A percentile compares a stretch with the other conserved stretches of the same genome.
phyloP scores from a whole-genome alignment of 1,140 invertebrate species.

The Doryteuthis pealeii region DNA sequence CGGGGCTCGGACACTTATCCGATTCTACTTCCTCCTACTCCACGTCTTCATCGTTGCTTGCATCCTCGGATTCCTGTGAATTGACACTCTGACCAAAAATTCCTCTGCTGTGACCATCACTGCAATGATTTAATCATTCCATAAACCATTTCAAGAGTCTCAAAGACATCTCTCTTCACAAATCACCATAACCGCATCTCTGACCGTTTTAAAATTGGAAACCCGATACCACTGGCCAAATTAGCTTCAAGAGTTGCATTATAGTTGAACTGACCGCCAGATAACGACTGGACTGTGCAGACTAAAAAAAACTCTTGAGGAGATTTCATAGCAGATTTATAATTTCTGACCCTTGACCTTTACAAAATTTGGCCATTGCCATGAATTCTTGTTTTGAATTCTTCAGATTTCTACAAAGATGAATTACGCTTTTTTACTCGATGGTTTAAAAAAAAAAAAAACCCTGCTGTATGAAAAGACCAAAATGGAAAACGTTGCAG shows the following conservation, averaged over 20 bases:
- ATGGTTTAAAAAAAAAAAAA: no score
- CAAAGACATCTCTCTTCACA: not conserved
- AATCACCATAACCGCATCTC: not conserved
- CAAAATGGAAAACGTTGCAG: no score
- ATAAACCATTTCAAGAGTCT: not conserved
- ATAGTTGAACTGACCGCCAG: not conserved
- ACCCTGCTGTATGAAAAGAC: no score
- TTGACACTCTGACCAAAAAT: not conserved
- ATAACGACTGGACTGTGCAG: not conserved
- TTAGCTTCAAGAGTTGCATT: not conserved
- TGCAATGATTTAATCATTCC: not conserved
- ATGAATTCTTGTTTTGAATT: no score
- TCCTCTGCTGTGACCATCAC: not conserved
- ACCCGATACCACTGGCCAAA: not conserved
- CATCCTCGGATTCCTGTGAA: slow-evolving; percentile 31
- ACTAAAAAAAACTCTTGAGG: not conserved
- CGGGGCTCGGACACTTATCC: slow-evolving; percentile 38
- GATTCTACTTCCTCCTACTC: slow-evolving; percentile 43
- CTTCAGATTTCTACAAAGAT: no score
- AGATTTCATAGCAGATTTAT: no score
- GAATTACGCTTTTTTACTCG: no score
- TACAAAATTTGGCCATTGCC: no score
- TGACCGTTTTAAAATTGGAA: not conserved
- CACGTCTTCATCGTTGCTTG: slow-evolving; percentile 40
- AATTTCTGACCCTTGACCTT: no score